Base-by-base conservation (phyloP, 2,888 invertebrate species). In the Liodrosophila aerea region DNA sequence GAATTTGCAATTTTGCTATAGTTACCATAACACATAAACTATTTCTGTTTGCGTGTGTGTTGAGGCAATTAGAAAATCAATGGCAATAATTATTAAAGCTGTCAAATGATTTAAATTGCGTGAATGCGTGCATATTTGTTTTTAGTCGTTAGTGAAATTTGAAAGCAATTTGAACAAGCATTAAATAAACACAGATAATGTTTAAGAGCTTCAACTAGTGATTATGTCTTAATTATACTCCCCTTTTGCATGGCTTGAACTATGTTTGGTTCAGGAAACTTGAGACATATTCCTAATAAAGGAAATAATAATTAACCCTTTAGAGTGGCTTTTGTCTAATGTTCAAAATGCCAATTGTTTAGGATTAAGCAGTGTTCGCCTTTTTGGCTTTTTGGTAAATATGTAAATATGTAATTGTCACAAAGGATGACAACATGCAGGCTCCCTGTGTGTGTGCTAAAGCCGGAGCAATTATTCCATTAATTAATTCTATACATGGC, bases 401-500 rank as follows among this genome's bases (percentile, higher is more conserved):
- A 22, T 11, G 18, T 30, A 50, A 54, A 37, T 37, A 34, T 34
- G 8, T 4, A 49, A 36, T 36, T 49, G 9, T 16, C 34, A 40
- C 33, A 40, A 44, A 22, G 33, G 8, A 27, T 5, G 15, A 44
- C 37, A 36, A 33, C 15, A 27, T 16, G 52, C 13, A 5, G 18
- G 16, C 22, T 9, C 4, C 18, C 5, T 33, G 27, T 49, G 12
- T 43, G 44, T 44, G 13, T 30, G 27, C 16, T 15, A 43, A 30
- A 30, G 46, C 34, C 4, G n/a, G 45, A 41, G 71, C 66, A 86
- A 73, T 85, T 86, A 74, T 86, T 85, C 69, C 67, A 72, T 78
- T 86, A 81, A 85, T 85, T 86, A 85, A 77, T 85, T 53, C 80
- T 56, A 46, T 47, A 66, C 65, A 51, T 65, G 71, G 49, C 73